A percentile compares a stretch with the other conserved stretches of the same genome.
phyloP scores from a whole-genome alignment of 2,797 vertebrate species.

The Eupleurogrammus muticus region DNA sequence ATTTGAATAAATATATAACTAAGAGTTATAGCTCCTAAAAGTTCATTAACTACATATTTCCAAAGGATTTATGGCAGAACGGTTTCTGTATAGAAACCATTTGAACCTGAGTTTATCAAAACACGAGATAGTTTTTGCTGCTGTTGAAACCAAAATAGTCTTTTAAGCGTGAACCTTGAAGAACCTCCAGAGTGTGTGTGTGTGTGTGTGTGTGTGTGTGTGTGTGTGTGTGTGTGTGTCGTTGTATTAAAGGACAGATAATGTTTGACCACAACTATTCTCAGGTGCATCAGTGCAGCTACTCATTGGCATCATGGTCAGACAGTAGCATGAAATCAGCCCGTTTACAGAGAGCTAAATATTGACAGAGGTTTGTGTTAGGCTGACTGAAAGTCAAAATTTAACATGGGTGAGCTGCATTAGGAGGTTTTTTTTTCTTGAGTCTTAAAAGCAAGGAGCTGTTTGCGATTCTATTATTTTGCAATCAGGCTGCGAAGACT shows the following conservation, averaged over 20 bases:
- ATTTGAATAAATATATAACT: background rate
- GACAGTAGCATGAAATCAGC: constrained; percentile 79
- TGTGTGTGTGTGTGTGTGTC: too few species aligned
- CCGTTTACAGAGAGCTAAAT: constrained; percentile 80
- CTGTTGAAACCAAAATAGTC: constrained; percentile 16
- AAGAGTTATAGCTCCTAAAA: constrained; percentile 1
- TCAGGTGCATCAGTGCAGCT: constrained; percentile 58
- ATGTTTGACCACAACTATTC: constrained; percentile 57
- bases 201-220: too few species aligned
- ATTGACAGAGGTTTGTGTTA: constrained; percentile 79
- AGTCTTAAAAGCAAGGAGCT: constrained; percentile 30
- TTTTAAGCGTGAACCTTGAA: constrained; percentile 8
- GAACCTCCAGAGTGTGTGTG: too few species aligned
- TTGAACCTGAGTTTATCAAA: constrained; percentile 4
- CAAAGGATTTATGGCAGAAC: background rate
- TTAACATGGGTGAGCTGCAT: constrained; percentile 59
- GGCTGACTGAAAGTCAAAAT: constrained; percentile 75
- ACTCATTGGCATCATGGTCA: constrained; percentile 69
- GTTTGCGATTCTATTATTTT: constrained; percentile 48
- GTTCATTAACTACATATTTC: background rate
- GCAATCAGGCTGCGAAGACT: constrained; percentile 37
- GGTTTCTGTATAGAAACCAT: background rate
- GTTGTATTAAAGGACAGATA: too few species aligned
- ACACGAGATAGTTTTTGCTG: background rate
- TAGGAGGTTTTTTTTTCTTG: too few species aligned